A percentile compares a stretch with the other conserved stretches of the same genome.
These are phyloP conservation scores for Microctenopoma stevenorrisi DNA, from an alignment of 2,797 vertebrate species.

Conservation along the genomic window DNA sequence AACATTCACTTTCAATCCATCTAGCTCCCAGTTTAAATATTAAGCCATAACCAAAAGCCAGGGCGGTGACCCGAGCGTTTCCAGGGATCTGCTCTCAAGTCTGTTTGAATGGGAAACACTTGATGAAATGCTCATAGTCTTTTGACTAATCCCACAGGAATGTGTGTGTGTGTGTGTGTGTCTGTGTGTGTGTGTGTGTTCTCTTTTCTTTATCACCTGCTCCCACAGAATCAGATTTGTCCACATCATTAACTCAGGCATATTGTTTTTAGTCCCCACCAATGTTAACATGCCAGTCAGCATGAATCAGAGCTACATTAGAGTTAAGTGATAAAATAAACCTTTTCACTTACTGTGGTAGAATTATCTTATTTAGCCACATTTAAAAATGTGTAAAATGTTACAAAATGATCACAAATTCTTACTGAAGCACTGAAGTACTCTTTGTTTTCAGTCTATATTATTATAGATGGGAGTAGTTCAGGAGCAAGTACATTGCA, in stretches of 20 bases:
- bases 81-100: slow-evolving; percentile 82
- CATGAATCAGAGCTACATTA: not conserved
- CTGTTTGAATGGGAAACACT: slow-evolving; percentile 72
- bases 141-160: slow-evolving; percentile 70
- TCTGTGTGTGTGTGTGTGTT: not conserved
- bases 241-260: slow-evolving; percentile 35
- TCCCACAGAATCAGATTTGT: slow-evolving; percentile 20
- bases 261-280: slow-evolving; percentile 5
- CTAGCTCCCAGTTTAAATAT: slow-evolving; percentile 92
- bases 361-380: not conserved
- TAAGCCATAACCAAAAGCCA: slow-evolving; percentile 82
- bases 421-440: too few relatives aligned
- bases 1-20: slow-evolving; percentile 85
- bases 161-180: slow-evolving; percentile 42
- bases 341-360: not conserved
- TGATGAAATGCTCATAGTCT: slow-evolving; percentile 69
- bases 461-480: not conserved
- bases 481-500: not conserved
- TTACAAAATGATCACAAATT: too few relatives aligned
- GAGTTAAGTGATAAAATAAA: not conserved
- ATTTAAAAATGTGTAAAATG: not conserved
- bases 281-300: slow-evolving; percentile 10
- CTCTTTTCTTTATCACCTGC: slow-evolving; percentile 47
- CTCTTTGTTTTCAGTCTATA: too few relatives aligned
- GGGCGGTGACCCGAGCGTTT: slow-evolving; percentile 78